phyloP scores from a whole-genome alignment of 2,888 invertebrate genomes.

The Papilio protenor region DNA sequence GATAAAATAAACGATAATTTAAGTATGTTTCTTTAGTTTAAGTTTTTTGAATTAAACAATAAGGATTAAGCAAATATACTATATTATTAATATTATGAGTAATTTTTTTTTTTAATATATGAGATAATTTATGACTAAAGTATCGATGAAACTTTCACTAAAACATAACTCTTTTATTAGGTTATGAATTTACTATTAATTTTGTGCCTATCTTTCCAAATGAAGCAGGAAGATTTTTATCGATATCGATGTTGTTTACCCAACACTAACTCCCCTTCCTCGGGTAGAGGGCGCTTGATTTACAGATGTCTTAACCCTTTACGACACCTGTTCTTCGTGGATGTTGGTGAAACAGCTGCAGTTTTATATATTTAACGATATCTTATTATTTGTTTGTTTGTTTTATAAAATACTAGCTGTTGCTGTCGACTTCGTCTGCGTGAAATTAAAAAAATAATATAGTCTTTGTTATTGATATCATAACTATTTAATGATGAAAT shows the following conservation, averaged over 20 bases:
- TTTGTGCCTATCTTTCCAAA: not conserved
- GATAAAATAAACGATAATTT: not conserved
- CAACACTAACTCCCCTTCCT: not conserved
- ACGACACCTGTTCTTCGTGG: constrained; percentile 37
- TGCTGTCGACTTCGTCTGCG: too few relatives aligned
- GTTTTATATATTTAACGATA: not conserved
- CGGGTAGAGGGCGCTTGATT: constrained; percentile 26
- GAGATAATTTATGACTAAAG: too few relatives aligned
- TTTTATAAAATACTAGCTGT: too few relatives aligned
- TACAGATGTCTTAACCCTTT: constrained; percentile 33
- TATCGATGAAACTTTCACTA: too few relatives aligned
- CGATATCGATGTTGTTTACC: constrained; percentile 7
- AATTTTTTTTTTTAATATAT: too few relatives aligned
- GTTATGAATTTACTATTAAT: not conserved
- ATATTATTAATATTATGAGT: too few relatives aligned
- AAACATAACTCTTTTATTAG: too few relatives aligned
- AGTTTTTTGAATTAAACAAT: not conserved
- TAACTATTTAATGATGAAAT: too few relatives aligned
- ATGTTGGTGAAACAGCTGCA: not conserved
- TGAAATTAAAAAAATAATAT: not conserved
- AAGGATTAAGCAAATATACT: too few relatives aligned
- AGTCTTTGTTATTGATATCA: too few relatives aligned
- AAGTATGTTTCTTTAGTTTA: not conserved
- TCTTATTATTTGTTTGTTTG: not conserved
- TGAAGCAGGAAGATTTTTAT: not conserved